phyloP scores from a whole-genome alignment of 2,113 vertebrate species.

The Petrocephalus zakoni region DNA sequence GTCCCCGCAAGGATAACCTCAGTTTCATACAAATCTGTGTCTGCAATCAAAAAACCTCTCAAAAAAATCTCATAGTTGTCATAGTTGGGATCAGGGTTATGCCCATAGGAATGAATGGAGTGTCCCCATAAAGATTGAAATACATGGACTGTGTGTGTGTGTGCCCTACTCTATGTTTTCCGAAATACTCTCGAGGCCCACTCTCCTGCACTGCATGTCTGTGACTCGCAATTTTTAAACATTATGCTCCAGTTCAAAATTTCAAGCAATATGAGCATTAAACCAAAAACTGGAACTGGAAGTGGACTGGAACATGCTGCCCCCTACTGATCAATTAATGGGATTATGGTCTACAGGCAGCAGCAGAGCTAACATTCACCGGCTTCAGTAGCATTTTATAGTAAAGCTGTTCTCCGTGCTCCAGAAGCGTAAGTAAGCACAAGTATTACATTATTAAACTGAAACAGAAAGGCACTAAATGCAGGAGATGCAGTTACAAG shows the following conservation, averaged over 20 bases:
- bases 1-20: no score
- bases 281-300: neutral
- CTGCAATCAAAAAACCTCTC: no score
- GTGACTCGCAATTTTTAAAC: neutral
- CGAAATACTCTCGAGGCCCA: neutral
- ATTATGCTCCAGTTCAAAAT: neutral
- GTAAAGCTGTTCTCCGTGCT: neutral
- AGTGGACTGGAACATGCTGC: slow-evolving; percentile 12
- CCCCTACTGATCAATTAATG: slow-evolving; percentile 12
- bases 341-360: neutral
- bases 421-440: neutral
- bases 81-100: no score
- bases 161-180: neutral
- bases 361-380: neutral
- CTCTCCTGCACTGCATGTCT: neutral
- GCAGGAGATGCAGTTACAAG: neutral
- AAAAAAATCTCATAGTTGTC: no score
- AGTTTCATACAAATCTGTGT: no score
- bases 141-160: neutral
- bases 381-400: neutral
- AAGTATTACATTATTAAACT: neutral
- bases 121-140: no score
- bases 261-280: neutral
- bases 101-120: no score
- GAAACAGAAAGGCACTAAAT: neutral